Base-by-base conservation (phyloP, 2,113 vertebrate genomes). In the Corythaixoides concolor region DNA sequence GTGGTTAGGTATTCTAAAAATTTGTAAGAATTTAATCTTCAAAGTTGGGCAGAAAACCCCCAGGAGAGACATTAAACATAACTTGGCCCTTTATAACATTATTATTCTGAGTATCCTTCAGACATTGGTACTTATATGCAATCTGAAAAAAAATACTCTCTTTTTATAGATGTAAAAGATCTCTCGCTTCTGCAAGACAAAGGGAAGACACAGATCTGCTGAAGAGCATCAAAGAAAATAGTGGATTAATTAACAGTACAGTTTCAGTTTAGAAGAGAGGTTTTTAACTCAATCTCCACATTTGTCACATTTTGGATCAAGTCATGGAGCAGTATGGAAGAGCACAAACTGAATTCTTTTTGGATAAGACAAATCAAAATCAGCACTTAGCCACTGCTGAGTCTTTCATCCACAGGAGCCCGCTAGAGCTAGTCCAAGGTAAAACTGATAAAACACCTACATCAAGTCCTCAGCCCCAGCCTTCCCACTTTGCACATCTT, bases 381-480 rank as follows among this genome's bases (percentile, higher is more conserved):
- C 30, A 75, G 30, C 33, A 32, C 15, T 82, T 56, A 16, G 28
- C 7, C 15, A 9, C 27, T 59, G 66, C 22, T 55, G 20, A 12
- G 17, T 67, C 60, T 62, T 69, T 16, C 11, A 33, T 35, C 5
- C 37, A 26, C 35, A 43, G 30, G 41, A 62, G 2, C 9, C 23
- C 62, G 17, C 7, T 43, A 19, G 27, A 80, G 8, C 17, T 63
- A 35, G 20, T 7, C 4, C 27, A 35, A 43, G 28, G 15, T 24
- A 39, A 28, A 80, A 45, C 14, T 58, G 9, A 21, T 63, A 41
- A 62, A 62, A 75, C 0, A 1, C 9, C n/a, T 27, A 43, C 4
- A 1, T 27, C 18, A 27, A 39, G 13, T 63, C 32, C 67, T 45
- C 32, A 21, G 28, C 0, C 2, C 12, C 47, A 67, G 0, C 5